Evolutionary conservation across 2,888 invertebrate species (phyloP).

Genomic region (Meteorus cinctellus): DNA sequence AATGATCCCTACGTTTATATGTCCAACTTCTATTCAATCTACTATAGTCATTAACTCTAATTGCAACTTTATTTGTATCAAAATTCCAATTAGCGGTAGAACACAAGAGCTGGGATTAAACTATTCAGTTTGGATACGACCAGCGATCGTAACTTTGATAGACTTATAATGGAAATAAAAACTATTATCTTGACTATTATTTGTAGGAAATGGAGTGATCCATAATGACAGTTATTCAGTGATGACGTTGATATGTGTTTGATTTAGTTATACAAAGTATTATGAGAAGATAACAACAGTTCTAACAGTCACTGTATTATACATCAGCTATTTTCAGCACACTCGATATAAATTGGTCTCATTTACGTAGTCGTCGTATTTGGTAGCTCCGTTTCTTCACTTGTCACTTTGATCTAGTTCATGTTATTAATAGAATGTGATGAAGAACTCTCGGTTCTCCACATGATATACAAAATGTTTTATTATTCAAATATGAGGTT

Average conservation of each 20-base stretch:
- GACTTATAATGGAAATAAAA: not conserved
- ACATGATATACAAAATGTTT: not conserved
- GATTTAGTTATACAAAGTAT: too few relatives aligned
- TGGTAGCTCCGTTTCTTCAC: not conserved
- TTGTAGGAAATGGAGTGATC: too few relatives aligned
- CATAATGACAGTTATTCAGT: too few relatives aligned
- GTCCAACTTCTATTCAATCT: not conserved
- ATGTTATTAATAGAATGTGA: not conserved
- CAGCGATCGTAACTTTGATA: not conserved
- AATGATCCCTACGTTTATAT: not conserved
- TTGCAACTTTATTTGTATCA: constrained; percentile 20
- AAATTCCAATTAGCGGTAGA: constrained; percentile 4
- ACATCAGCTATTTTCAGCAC: not conserved
- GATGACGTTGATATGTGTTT: too few relatives aligned
- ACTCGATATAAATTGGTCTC: not conserved
- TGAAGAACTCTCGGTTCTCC: not conserved
- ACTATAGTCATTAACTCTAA: constrained; percentile 12
- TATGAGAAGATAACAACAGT: too few relatives aligned
- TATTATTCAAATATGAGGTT: not conserved
- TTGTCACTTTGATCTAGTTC: not conserved
- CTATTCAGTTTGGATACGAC: not conserved
- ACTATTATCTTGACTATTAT: too few relatives aligned
- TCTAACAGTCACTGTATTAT: too few relatives aligned
- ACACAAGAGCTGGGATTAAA: not conserved
- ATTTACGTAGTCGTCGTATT: not conserved